Conservation (phyloP, 2,113 vertebrate species). For the Malurus cyaneus region DNA sequence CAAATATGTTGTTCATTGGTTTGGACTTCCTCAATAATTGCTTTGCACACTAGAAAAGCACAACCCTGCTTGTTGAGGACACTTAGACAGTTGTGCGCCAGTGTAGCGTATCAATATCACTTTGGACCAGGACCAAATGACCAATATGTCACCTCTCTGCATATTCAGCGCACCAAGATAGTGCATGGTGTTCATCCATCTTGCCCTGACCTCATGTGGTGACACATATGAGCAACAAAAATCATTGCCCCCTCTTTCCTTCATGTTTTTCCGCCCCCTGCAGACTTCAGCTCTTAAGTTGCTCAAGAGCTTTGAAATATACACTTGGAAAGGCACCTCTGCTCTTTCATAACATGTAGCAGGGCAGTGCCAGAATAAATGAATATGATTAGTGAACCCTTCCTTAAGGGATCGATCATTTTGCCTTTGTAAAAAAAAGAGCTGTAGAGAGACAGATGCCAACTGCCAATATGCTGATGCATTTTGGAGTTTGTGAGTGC, state of each 20-base stretch:
- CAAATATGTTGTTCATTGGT: not conserved
- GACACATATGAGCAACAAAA: slow-evolving; percentile 10
- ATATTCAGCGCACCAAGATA: slow-evolving; percentile 26
- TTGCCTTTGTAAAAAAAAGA: slow-evolving; percentile 15
- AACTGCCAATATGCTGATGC: not conserved
- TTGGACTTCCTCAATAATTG: not conserved
- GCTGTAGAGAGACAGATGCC: not conserved
- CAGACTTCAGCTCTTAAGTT: not conserved
- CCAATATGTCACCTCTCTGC: not conserved
- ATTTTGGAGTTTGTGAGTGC: not conserved
- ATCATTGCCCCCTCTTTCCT: not conserved
- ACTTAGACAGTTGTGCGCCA: not conserved
- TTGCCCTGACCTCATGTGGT: slow-evolving; percentile 3
- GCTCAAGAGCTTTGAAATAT: slow-evolving; percentile 41
- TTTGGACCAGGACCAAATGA: not conserved
- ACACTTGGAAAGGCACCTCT: slow-evolving; percentile 4
- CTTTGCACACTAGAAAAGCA: not conserved
- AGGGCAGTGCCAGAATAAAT: slow-evolving; percentile 47
- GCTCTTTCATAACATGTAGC: not conserved
- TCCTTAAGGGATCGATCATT: slow-evolving; percentile 41
- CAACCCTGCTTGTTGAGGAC: not conserved
- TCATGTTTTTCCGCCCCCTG: not conserved
- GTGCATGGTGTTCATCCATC: not conserved
- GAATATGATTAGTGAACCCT: slow-evolving; percentile 13
- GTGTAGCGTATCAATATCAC: not conserved